A percentile compares a stretch with the other conserved stretches of the same genome.
These are phyloP conservation scores for Girardia tigrina DNA, from an alignment of 2,888 invertebrate genomes.

Conservation along the genomic window DNA sequence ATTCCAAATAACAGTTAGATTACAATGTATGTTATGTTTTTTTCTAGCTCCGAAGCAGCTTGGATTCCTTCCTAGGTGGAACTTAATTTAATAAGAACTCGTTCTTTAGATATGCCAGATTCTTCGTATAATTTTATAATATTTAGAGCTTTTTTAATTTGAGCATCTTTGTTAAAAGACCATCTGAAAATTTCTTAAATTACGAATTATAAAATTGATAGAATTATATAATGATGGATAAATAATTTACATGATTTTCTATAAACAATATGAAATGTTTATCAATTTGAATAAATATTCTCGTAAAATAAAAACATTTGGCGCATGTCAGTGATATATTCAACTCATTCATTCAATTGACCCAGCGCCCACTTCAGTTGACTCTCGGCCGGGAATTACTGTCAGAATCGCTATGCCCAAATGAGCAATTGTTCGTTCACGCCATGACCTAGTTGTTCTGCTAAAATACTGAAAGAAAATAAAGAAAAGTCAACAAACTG, in stretches of 20 bases:
- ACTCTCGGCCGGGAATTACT: conserved; percentile 87
- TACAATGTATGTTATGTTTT: conserved; percentile 86
- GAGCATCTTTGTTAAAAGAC: conserved; percentile 81
- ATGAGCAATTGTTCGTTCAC: no score
- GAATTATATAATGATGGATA: not conserved
- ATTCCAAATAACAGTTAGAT: conserved; percentile 87
- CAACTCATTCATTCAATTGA: no score
- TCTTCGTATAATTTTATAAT: conserved; percentile 77
- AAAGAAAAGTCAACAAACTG: no score
- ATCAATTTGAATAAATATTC: no score
- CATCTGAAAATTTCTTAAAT: conserved; percentile 55
- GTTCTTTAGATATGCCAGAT: conserved; percentile 72
- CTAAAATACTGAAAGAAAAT: no score
- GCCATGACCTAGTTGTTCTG: no score
- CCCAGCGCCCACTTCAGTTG: conserved; percentile 88
- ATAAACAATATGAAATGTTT: no score
- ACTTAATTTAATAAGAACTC: conserved; percentile 87
- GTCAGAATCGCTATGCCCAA: conserved; percentile 93
- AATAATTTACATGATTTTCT: not conserved
- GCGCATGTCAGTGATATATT: no score
- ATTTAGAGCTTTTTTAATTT: conserved; percentile 72
- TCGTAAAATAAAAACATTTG: no score
- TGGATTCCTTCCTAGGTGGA: conserved; percentile 99
- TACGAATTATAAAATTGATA: not conserved
- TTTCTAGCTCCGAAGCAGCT: conserved; percentile 80